phyloP scores from a whole-genome alignment of 2,888 invertebrate genomes.

The Crepidodera aurea region DNA sequence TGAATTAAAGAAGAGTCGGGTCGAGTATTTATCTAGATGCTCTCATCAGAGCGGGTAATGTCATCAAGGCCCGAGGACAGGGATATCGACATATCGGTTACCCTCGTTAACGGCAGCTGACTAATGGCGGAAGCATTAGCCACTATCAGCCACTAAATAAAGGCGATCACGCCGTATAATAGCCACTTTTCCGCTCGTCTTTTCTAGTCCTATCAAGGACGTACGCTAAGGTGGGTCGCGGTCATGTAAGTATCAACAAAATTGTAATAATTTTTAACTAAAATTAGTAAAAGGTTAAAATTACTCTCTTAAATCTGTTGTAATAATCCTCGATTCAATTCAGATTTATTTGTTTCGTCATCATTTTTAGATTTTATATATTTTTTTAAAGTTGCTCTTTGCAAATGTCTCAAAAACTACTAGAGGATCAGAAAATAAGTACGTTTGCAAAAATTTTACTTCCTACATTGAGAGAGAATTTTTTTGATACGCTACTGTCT shows the following conservation, averaged over 20 bases:
- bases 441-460: too few relatives aligned
- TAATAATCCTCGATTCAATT: too few relatives aligned
- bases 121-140: conserved; percentile 60
- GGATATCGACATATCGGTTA: conserved; percentile 58
- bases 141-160: conserved; percentile 39
- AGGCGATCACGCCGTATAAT: conserved; percentile 36
- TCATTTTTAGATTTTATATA: too few relatives aligned
- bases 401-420: too few relatives aligned
- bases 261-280: too few relatives aligned
- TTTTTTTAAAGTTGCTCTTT: too few relatives aligned
- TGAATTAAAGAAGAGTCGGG: conserved; percentile 39
- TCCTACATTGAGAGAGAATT: too few relatives aligned
- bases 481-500: background rate
- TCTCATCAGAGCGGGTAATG: conserved; percentile 39
- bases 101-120: conserved; percentile 62
- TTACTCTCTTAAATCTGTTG: too few relatives aligned
- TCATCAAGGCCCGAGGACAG: conserved; percentile 39
- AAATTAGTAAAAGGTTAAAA: too few relatives aligned
- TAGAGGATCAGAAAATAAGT: too few relatives aligned
- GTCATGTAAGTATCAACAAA: too few relatives aligned
- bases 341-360: too few relatives aligned
- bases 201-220: conserved; percentile 43
- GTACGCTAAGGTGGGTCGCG: background rate
- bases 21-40: conserved; percentile 46
- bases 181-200: conserved; percentile 31